Conservation (phyloP, 2,888 invertebrate species). For the Catocala sponsa region DNA sequence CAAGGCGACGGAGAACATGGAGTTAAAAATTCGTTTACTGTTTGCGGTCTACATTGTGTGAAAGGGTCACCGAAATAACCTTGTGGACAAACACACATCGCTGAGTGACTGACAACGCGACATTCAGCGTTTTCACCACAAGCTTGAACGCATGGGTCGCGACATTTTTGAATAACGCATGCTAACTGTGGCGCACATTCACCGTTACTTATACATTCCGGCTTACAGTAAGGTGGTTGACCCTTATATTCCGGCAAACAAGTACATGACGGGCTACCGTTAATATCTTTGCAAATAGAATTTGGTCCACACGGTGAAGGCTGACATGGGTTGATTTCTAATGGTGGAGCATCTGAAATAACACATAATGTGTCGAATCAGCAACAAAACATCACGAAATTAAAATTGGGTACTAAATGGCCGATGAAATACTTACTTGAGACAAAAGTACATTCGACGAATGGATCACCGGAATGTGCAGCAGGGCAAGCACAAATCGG, state of each 20-base stretch:
- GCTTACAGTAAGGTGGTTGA: conserved; percentile 92
- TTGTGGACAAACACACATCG: conserved; percentile 92
- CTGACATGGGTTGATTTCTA: conserved; percentile 89
- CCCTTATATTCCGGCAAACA: conserved; percentile 91
- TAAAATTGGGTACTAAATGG: no score
- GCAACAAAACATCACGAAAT: no score
- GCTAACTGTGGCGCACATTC: conserved; percentile 92
- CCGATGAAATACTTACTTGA: conserved; percentile 63
- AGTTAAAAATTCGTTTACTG: conserved; percentile 83
- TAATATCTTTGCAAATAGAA: conserved; percentile 91
- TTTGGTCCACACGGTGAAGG: conserved; percentile 95
- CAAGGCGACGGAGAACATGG: conserved; percentile 92
- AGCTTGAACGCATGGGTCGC: conserved; percentile 91
- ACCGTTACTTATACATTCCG: conserved; percentile 93
- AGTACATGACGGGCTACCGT: conserved; percentile 92
- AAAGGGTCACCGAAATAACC: conserved; percentile 91
- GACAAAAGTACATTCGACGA: conserved; percentile 82
- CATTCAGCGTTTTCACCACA: conserved; percentile 93
- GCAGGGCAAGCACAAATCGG: conserved; percentile 92
- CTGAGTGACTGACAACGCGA: conserved; percentile 92
- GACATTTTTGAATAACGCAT: conserved; percentile 92
- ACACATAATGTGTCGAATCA: neutral
- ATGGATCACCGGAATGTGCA: conserved; percentile 91
- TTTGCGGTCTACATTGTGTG: conserved; percentile 84
- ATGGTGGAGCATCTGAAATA: conserved; percentile 66